Evolutionary conservation across 2,113 vertebrate genomes (phyloP).

Genomic region (Stomatorhinus ivindoensis): DNA sequence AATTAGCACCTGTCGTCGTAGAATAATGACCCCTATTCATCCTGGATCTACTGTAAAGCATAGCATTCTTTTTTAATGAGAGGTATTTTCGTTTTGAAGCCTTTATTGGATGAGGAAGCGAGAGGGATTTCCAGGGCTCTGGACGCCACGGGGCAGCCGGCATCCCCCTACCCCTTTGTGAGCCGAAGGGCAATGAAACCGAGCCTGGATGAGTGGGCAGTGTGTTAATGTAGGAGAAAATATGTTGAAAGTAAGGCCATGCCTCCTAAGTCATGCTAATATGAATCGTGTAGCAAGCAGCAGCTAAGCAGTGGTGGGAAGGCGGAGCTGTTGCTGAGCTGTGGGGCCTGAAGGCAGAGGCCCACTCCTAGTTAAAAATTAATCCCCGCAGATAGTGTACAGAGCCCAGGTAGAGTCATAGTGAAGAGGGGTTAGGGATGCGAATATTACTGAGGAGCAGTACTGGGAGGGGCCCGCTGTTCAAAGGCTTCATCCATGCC

Average conservation of each 20-base stretch:
- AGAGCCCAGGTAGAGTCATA: not conserved
- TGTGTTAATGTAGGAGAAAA: constrained; percentile 64
- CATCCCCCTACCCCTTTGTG: not conserved
- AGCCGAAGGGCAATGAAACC: constrained; percentile 39
- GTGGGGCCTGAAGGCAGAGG: not conserved
- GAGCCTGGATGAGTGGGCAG: constrained; percentile 59
- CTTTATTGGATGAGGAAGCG: not conserved
- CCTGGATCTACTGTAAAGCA: constrained; percentile 40
- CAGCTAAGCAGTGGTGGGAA: constrained; percentile 40
- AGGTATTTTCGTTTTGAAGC: constrained; percentile 24
- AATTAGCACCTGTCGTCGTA: constrained; percentile 60
- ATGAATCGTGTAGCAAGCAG: constrained; percentile 45
- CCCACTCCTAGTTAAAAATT: not conserved
- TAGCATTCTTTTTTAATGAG: constrained; percentile 24
- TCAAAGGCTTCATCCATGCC: not conserved
- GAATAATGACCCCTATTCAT: constrained; percentile 59
- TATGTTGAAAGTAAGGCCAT: constrained; percentile 56
- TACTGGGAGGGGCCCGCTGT: not conserved
- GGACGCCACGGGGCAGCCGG: constrained; percentile 35
- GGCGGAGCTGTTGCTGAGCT: not conserved
- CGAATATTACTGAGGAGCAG: not conserved
- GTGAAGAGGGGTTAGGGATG: not conserved
- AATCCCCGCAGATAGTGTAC: not conserved
- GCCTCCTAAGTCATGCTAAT: constrained; percentile 61
- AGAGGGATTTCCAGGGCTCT: not conserved